These are phyloP conservation scores for Mareca penelope DNA, from an alignment of 2,797 vertebrate species.

Conservation along the genomic window DNA sequence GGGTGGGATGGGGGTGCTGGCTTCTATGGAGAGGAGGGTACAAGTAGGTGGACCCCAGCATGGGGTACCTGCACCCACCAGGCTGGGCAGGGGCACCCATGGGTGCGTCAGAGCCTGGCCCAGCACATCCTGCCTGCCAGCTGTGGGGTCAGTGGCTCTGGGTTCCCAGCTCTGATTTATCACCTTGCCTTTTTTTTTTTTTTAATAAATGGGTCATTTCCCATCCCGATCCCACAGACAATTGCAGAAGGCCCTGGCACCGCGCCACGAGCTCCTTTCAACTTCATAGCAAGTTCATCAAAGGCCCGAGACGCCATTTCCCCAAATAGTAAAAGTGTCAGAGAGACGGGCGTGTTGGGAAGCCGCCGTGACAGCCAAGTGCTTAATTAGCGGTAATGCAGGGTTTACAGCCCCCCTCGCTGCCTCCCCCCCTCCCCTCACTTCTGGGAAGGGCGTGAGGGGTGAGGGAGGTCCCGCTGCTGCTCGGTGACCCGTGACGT, in stretches of 20 bases:
- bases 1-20: not conserved
- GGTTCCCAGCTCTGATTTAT: conserved; percentile 59
- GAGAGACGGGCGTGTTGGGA: conserved; percentile 57
- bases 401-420: not conserved
- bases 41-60: not conserved
- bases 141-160: not conserved
- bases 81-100: not conserved
- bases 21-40: not conserved
- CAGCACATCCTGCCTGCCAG: conserved; percentile 18
- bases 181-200: not conserved
- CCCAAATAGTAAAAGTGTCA: conserved; percentile 75
- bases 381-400: conserved; percentile 68
- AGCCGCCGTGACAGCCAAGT: conserved; percentile 60
- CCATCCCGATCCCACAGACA: conserved; percentile 43
- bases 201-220: conserved; percentile 58
- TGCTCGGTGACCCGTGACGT: conserved; percentile 17
- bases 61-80: accelerated
- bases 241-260: conserved; percentile 43
- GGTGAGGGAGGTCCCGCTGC: conserved; percentile 52
- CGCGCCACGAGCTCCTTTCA: conserved; percentile 3
- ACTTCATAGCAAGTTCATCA: conserved; percentile 61
- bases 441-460: conserved; percentile 45
- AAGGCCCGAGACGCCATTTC: conserved; percentile 62
- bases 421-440: not conserved
- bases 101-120: not conserved